Base-by-base conservation (phyloP, 1,140 invertebrate genomes). In the Penaeus vannamei region DNA sequence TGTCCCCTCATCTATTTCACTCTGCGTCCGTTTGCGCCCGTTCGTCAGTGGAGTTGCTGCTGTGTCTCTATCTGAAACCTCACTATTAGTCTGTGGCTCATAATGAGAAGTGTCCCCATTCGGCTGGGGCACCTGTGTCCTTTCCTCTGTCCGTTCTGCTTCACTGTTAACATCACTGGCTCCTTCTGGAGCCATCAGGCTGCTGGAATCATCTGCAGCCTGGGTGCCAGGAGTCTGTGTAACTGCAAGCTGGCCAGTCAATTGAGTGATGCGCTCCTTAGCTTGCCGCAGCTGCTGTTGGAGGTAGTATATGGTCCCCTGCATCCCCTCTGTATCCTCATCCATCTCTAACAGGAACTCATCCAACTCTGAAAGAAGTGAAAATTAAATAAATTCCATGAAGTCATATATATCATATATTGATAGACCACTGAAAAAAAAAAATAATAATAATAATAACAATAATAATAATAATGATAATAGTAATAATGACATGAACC, bases 311-410 rank as follows among this genome's bases (percentile, higher is more conserved):
- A 99, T 98, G 85, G 98, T 99, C 92, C 97, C 98, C 93, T 99
- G 98, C 97, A 99, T 98, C 10, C 98, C 98, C 93, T 99, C 98
- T 22, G 99, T 97, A 93, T 99, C 98, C 93, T 99, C 98, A 92
- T 99, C 98, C 81, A 99, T 93, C 92, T 99, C 98, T 93, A 98
- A 96, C 46, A 99, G 94, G 93, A 99, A 97, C 92, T 99, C 98
- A 92, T 99, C 98, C 91, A 99, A 93, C 93, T 99, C 98, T 97
- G 94, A 92, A 92, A 94, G 92, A 92, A 92, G 64, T 91, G 90
- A 92, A 85, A 90, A 22, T 42, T 72, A 90, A 59, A 85, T 85
- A 19, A 72, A 17, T 84, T 82, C 8, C 83, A 84, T 29, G 32
- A 46, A 32, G 61, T 26, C 46, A 62, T 22, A 10, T 32, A 77